Conservation (phyloP, 2,113 vertebrate species). For the Lophochroa leadbeateri region DNA sequence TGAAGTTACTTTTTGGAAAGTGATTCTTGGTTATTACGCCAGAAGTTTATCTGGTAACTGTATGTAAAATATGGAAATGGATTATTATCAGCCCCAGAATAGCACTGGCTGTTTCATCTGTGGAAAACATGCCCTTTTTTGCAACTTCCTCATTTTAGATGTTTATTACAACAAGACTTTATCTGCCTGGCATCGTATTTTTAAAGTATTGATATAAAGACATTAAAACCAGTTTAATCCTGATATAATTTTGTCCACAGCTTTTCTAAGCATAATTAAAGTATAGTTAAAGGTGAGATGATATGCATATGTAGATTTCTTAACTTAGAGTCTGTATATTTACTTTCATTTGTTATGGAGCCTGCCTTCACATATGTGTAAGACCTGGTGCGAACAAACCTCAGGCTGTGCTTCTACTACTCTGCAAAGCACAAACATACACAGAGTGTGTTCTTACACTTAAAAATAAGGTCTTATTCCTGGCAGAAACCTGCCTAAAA, state of each 20-base stretch:
- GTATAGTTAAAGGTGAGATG: background rate
- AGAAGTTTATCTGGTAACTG: background rate
- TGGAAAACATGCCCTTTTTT: slow-evolving; percentile 13
- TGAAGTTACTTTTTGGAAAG: background rate
- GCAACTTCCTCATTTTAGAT: slow-evolving; percentile 55
- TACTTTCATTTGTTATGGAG: background rate
- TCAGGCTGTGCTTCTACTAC: background rate
- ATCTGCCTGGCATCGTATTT: background rate
- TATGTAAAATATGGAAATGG: background rate
- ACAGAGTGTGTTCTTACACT: background rate
- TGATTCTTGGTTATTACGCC: background rate
- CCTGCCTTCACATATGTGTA: background rate
- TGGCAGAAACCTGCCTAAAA: background rate
- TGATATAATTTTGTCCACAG: background rate
- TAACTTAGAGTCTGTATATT: background rate
- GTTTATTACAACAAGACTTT: background rate
- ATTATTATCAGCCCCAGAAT: background rate
- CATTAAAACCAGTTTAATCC: background rate
- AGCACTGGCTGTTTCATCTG: background rate
- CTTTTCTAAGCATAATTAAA: background rate
- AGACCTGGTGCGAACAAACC: background rate
- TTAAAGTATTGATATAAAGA: background rate
- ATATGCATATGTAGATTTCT: background rate
- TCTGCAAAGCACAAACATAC: background rate
- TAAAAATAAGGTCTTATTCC: background rate